Percentiles rank a stretch among this genome's conserved stretches.
These are phyloP conservation scores for Petromus typicus DNA, from an alignment of 2,113 vertebrate species.

Conservation along the genomic window DNA sequence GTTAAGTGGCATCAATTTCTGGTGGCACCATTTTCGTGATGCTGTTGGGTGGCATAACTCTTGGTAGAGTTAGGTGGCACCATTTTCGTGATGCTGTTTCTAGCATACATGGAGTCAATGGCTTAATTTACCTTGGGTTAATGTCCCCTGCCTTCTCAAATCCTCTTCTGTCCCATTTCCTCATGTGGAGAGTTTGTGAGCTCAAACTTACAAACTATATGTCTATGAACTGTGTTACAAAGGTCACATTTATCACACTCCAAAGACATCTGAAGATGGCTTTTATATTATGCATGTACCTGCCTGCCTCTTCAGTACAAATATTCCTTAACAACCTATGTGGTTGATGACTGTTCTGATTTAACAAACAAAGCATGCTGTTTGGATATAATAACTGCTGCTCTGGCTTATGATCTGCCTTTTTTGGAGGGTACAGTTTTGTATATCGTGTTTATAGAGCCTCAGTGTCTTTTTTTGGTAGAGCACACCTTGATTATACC, in stretches of 20 bases:
- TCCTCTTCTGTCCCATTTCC: not conserved
- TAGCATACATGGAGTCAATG: not conserved
- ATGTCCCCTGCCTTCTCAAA: not conserved
- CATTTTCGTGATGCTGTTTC: not conserved
- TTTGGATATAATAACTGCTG: no score
- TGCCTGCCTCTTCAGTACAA: not conserved
- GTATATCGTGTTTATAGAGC: not conserved
- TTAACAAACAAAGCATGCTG: not conserved
- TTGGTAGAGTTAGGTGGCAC: not conserved
- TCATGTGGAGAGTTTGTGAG: not conserved
- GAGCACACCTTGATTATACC: not conserved
- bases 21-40: no score
- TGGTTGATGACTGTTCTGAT: not conserved
- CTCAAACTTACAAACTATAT: not conserved
- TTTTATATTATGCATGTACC: not conserved
- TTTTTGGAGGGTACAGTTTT: not conserved
- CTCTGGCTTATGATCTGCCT: no score
- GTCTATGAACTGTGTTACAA: slow-evolving; percentile 32
- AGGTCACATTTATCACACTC: slow-evolving; percentile 6
- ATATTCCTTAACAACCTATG: not conserved
- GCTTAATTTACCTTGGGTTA: not conserved
- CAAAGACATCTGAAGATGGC: not conserved
- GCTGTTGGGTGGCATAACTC: no score
- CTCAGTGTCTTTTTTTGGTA: not conserved
- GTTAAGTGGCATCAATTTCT: no score